Base-by-base conservation (phyloP, 2,888 invertebrate genomes). In the Spicauda simplicius region DNA sequence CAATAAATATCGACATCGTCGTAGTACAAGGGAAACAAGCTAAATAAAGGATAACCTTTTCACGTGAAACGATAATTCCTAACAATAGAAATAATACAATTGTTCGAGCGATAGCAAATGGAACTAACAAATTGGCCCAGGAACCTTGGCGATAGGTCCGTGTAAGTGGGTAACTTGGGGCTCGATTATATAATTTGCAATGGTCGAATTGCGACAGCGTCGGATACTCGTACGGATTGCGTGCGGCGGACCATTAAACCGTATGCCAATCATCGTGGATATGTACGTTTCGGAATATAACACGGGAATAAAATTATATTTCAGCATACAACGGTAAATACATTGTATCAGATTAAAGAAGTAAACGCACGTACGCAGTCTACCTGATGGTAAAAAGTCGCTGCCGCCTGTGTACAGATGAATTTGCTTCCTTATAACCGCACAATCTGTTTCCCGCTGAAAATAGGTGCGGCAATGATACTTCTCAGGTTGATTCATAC, bases 121-220 rank as follows among this genome's bases (percentile, higher is more conserved):
- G 14, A 60, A n/a, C 58, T 69, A 63, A 70, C 70, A 70, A 70
- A 71, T 59, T 60, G 67, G 69, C 55, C 60, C 69, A 63, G 25
- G 56, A 37, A 62, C 73, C 71, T 73, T 73, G 60, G 64, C 63
- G 65, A 71, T 67, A 68, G 37, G 64, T 55, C 52, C 61, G 25
- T 53, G 50, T 70, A 63, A 69, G 64, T 70, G 73, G 70, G 58
- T 68, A 53, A 69, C 41, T 41, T 52, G 57, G 48, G 30, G 60
- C 52, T 64, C 55, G 54, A 45, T 66, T 69, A 69, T 66, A 58
- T 67, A 63, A 70, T 70, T 68, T 64, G 67, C 63, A 50, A 53
- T 69, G 64, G 20, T 56, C 52, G 61, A 58, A 62, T 62, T 64
- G 62, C 54, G 52, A 63, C 52, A 54, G 25, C 25, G 54, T 5